Evolutionary conservation across 2,888 invertebrate genomes (phyloP), one percentile per base, ranked within the genome.

Genomic region (Drosophila mimica): DNA sequence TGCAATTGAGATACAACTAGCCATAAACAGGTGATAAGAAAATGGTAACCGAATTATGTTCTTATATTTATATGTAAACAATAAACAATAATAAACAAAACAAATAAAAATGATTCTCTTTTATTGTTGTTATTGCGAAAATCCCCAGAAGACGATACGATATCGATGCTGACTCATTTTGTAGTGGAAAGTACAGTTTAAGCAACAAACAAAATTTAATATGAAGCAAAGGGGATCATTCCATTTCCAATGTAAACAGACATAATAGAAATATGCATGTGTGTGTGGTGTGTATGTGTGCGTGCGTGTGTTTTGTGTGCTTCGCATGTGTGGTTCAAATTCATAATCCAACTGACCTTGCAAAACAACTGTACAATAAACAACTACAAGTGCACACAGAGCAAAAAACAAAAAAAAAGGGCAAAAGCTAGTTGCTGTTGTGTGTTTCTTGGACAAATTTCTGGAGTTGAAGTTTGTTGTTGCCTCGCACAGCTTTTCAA

Each of bases 1-100:
- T 71, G 79, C 36, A 65, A 62, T 58, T 57, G 66, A 71, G 53
- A 49, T 15, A n/a, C 15, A 61, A 59, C n/a, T 34, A 58, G 58
- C 31, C 28, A 63, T 52, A 74, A 74, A 66, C 60, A 78, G 46
- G 49, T 78, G 77, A 74, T 78, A 78, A 78, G 75, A 48, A 62
- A 71, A 40, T 34, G 59, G 63, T 31, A 49, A 64, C 43, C 40
- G 30, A 54, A 40, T n/a, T 31, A 34, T 11, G 25, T 36, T 51
- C n/a, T 25, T 34, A 38, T 51, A 34, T n/a, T 33, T 25, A n/a
- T 28, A 25, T 28, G 15, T 25, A 67, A 54, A 28, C 56, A 38
- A n/a, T n/a, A 25, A 38, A 13, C 6, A 25, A 34, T n/a, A n/a
- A n/a, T 25, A 20, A 36, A 36, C 4, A 15, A 31, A 25, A 8